Evolutionary conservation across 2,888 invertebrate genomes (phyloP), one percentile per base, ranked within the genome.

Genomic region (Pollenia amentaria): DNA sequence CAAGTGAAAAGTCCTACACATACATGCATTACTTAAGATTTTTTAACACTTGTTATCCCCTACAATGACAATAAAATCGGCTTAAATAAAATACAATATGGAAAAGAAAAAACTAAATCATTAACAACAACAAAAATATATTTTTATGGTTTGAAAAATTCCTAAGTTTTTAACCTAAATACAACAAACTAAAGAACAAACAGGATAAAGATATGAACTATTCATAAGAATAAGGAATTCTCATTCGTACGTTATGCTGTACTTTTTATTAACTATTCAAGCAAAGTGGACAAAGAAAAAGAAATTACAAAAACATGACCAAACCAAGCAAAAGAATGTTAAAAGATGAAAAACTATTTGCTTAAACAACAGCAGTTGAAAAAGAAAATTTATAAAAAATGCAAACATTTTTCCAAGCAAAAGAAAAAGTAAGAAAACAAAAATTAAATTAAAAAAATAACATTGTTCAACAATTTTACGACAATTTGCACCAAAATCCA

Each of bases 391-490:
- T 40, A 72, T 51, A 21, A 75, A 48, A 72, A 77, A 72, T 84
- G 67, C 64, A 44, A 84, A 84, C 60, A 73, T 67, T 69, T 79
- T 73, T 75, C 21, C 53, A 79, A 73, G 60, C 67, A n/a, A 67
- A 62, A 75, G 11, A 44, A 73, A 55, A 57, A 67, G 12, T 18
- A 18, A 18, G 73, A 44, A 70, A 64, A 55, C 48, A 29, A 21
- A 10, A 10, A 12, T 40, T 12, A 73, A 46, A 3, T 11, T 60
- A 60, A 51, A 83, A 21, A 46, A 16, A 21, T 12, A 57, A 67
- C 88, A 90, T 91, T 91, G 89, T 91, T 89, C 87, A 89, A 89
- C 89, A 91, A 90, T 91, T 90, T 91, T 89, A 91, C 89, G 89
- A 91, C 91, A 91, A 91, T 91, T 91, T 62, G 78, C 60, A 79